phyloP scores from a whole-genome alignment of 1,140 invertebrate species.

The Limonius californicus region DNA sequence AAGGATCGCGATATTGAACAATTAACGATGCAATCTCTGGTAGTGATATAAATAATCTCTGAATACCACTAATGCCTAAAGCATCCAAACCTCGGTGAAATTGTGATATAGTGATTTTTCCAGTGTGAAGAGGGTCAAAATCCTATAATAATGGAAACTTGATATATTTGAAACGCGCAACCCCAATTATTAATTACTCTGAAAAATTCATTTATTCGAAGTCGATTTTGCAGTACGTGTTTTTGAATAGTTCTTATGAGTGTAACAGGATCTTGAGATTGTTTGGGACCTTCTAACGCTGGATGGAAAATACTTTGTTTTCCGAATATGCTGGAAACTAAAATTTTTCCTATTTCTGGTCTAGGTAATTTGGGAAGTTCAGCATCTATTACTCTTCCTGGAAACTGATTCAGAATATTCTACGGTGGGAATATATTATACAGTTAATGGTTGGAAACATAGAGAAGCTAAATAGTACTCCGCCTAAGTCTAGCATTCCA shows the following conservation, averaged over 20 bases:
- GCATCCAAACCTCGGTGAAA: conserved; percentile 61
- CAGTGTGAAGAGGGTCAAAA: conserved; percentile 59
- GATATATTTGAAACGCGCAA: neutral
- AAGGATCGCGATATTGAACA: conserved; percentile 60
- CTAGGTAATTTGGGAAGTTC: conserved; percentile 61
- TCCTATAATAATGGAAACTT: conserved; percentile 45
- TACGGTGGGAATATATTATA: conserved; percentile 30
- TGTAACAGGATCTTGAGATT: conserved; percentile 46
- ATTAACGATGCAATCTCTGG: conserved; percentile 56
- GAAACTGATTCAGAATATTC: conserved; percentile 53
- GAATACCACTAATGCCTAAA: conserved; percentile 56
- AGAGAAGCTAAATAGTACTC: conserved; percentile 42
- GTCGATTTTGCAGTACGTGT: conserved; percentile 56
- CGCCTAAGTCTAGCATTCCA: conserved; percentile 53
- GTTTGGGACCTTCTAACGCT: conserved; percentile 46
- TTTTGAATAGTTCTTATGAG: conserved; percentile 55
- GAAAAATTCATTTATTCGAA: conserved; percentile 61
- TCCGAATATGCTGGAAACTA: conserved; percentile 51
- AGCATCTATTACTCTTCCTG: conserved; percentile 60
- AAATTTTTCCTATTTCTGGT: conserved; percentile 57
- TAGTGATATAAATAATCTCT: conserved; percentile 51
- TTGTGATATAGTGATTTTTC: conserved; percentile 59
- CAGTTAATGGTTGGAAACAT: neutral
- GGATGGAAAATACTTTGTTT: conserved; percentile 57
- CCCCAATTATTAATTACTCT: conserved; percentile 44